Conservation (phyloP, 2,888 invertebrate genomes). For the Ganaspis brasiliensis region DNA sequence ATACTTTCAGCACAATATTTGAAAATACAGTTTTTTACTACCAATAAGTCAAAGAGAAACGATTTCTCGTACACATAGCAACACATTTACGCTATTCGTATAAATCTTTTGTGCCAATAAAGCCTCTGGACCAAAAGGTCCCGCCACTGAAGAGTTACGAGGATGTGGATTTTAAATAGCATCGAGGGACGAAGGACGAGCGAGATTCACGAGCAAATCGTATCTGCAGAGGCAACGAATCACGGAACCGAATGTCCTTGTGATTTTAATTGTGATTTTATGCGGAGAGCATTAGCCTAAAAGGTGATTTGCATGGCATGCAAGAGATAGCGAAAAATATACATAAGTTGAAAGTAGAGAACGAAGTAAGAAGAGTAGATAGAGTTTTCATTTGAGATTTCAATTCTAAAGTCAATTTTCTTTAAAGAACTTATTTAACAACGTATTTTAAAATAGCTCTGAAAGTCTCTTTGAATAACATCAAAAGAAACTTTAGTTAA, state of each 20-base stretch:
- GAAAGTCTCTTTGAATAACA: not conserved
- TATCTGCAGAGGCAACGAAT: constrained; percentile 51
- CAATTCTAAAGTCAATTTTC: constrained; percentile 29
- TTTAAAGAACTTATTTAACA: not conserved
- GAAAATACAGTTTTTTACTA: constrained; percentile 9
- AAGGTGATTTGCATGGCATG: constrained; percentile 65
- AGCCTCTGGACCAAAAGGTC: constrained; percentile 54
- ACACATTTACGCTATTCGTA: constrained; percentile 43
- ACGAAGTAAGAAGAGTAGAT: constrained; percentile 1
- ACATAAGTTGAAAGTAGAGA: constrained; percentile 37
- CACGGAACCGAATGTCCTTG: constrained; percentile 2
- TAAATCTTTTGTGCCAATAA: constrained; percentile 67
- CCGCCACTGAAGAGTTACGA: constrained; percentile 59
- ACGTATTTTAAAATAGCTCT: not conserved
- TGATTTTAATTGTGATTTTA: constrained; percentile 72
- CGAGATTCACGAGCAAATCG: constrained; percentile 47
- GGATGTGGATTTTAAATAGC: constrained; percentile 64
- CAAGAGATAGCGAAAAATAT: constrained; percentile 32
- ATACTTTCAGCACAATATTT: too few species aligned
- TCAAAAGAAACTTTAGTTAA: not conserved
- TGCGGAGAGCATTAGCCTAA: constrained; percentile 72
- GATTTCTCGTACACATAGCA: not conserved
- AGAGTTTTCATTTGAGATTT: not conserved
- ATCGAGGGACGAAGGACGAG: constrained; percentile 48
- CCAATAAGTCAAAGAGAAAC: not conserved